Evolutionary conservation across 2,888 invertebrate species (phyloP), one percentile per base, ranked within the genome.

Genomic region (Amaurobius ferox): DNA sequence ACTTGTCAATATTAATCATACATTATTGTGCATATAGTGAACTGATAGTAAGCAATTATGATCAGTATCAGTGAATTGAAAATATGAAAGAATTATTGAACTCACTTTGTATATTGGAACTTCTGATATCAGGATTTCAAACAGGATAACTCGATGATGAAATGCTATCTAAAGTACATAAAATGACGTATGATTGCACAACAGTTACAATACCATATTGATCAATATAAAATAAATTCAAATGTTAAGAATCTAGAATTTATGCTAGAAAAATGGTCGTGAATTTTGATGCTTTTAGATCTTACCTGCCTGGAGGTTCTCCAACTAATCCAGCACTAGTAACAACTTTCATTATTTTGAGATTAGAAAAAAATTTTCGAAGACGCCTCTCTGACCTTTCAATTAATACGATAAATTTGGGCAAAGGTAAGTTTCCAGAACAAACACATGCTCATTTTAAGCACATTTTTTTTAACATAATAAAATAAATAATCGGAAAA

Each of bases 291-390:
- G n/a, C n/a, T n/a, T n/a, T n/a, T 0, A 9, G 1, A 26, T 19
- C 7, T 66, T 79, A 86, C 86, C 86, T 86, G 86, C 86, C 86
- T 23, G 86, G 86, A 61, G 86, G 86, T 86, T 86, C 86, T 28
- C 86, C 86, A 62, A 86, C 86, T 73, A 86, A 73, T 32, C 86
- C 86, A 48, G 66, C 86, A 74, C 86, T 70, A 28, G 86, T 86
- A 35, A 86, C 86, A 35, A 86, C 79, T 86, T 86, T 86, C 86
- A 86, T 86, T 35, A 74, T 86, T 70, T 86, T 86, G 70, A 68
- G 7, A 26, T 73, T 66, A 26, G 67, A 23, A 61, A 55, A 55
- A 78, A 72, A 28, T 26, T 13, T 66, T 13, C 0, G 9, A 7
- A n/a, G 7, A 32, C 32, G 66, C 32, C 66, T 66, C n/a, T 1